Conservation (phyloP, 2,888 invertebrate genomes). For the Endotricha flammealis region DNA sequence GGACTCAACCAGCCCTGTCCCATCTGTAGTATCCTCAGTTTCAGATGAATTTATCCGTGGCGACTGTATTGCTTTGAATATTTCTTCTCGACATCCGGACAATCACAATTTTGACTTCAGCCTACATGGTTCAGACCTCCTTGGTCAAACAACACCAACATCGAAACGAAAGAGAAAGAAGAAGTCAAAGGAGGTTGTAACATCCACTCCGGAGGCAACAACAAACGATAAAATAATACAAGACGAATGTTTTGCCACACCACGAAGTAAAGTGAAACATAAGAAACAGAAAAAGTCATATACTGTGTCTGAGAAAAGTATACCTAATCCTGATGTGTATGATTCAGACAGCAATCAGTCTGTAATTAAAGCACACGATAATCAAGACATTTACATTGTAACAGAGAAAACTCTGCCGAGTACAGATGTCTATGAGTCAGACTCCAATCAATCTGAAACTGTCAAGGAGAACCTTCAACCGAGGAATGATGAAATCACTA, state of each 20-base stretch:
- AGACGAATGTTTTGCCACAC: slow-evolving; percentile 65
- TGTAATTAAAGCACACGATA: slow-evolving; percentile 39
- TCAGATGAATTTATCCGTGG: slow-evolving; percentile 72
- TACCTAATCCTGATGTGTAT: slow-evolving; percentile 73
- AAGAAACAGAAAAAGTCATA: slow-evolving; percentile 61
- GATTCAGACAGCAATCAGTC: slow-evolving; percentile 78
- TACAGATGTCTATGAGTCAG: slow-evolving; percentile 77
- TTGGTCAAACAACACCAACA: slow-evolving; percentile 48
- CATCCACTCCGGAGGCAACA: slow-evolving; percentile 43
- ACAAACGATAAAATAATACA: slow-evolving; percentile 22
- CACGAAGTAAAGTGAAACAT: slow-evolving; percentile 67
- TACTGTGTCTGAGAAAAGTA: slow-evolving; percentile 50
- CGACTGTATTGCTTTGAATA: slow-evolving; percentile 70
- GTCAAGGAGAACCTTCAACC: slow-evolving; percentile 33
- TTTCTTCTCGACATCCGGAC: slow-evolving; percentile 55
- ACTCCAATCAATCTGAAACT: slow-evolving; percentile 61
- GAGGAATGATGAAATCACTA: no score
- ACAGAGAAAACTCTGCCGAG: slow-evolving; percentile 58
- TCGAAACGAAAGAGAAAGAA: slow-evolving; percentile 61
- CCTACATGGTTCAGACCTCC: slow-evolving; percentile 65
- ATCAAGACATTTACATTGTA: slow-evolving; percentile 44
- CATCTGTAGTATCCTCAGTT: slow-evolving; percentile 67
- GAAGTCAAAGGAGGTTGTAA: slow-evolving; percentile 49
- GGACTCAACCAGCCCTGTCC: slow-evolving; percentile 64
- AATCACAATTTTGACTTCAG: slow-evolving; percentile 69